Conservation (phyloP, 2,797 vertebrate genomes). For the Syncerus caffer region DNA sequence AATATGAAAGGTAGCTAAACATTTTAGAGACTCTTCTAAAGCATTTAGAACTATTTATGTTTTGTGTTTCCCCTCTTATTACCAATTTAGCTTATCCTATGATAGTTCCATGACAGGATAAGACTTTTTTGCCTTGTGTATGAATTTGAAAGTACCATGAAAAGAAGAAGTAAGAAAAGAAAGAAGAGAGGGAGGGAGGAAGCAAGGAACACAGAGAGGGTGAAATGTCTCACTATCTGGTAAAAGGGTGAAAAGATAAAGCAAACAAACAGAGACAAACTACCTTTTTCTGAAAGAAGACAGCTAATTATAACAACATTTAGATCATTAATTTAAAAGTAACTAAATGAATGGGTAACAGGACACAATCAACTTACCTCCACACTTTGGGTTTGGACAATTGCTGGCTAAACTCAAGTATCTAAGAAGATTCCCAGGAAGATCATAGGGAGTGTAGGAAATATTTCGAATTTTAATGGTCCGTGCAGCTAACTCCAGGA, state of each 20-base stretch:
- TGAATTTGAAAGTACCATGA: background rate
- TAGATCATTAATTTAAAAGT: background rate
- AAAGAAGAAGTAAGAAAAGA: background rate
- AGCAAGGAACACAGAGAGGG: background rate
- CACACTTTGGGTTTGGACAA: conserved; percentile 98
- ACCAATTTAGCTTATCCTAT: background rate
- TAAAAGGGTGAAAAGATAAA: background rate
- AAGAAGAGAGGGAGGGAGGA: background rate
- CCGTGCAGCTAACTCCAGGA: conserved; percentile 94
- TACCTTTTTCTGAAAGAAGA: conserved; percentile 2
- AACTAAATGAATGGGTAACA: background rate
- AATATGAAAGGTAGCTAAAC: background rate
- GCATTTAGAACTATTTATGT: background rate
- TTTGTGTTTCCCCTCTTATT: conserved; percentile 10
- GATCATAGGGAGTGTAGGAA: conserved; percentile 87
- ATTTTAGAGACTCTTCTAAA: background rate
- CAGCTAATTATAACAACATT: conserved; percentile 7
- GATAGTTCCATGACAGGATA: background rate
- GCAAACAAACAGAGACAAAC: background rate
- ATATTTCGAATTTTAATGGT: conserved; percentile 93
- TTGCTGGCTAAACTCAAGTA: conserved; percentile 97
- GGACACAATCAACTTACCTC: conserved; percentile 84
- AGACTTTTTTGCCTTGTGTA: background rate
- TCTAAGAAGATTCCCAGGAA: conserved; percentile 89
- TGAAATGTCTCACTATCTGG: background rate